A percentile compares a stretch with the other conserved stretches of the same genome.
phyloP scores from a whole-genome alignment of 2,888 invertebrate species.

The Elysia crispata region DNA sequence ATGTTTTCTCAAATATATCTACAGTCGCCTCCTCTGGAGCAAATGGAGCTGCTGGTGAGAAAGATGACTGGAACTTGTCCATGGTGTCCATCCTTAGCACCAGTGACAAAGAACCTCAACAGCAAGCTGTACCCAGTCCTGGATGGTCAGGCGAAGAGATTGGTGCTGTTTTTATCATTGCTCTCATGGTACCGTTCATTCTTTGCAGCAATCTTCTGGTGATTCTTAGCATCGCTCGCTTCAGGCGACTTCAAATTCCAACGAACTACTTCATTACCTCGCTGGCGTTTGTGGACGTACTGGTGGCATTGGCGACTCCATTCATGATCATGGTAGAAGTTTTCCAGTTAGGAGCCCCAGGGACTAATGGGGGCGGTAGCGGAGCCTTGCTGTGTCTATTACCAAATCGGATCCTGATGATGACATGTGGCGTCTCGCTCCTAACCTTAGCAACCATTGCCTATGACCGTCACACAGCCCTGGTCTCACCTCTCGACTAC shows the following conservation, averaged over 20 bases:
- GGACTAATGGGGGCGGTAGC: conserved; percentile 60
- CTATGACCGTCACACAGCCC: conserved; percentile 82
- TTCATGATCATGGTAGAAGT: conserved; percentile 81
- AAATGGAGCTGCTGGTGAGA: no score
- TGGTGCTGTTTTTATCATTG: conserved; percentile 51
- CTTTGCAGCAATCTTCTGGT: conserved; percentile 82
- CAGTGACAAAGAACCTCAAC: no score
- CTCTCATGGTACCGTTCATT: conserved; percentile 79
- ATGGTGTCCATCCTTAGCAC: no score
- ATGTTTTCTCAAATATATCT: no score
- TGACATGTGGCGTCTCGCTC: conserved; percentile 82
- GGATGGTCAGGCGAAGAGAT: conserved; percentile 53
- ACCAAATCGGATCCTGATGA: conserved; percentile 81
- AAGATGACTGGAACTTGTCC: no score
- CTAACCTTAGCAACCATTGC: conserved; percentile 83
- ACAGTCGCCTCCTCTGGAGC: no score
- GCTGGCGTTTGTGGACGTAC: conserved; percentile 82
- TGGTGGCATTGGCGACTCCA: conserved; percentile 82
- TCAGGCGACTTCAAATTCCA: conserved; percentile 82
- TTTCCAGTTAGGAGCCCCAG: conserved; percentile 66
- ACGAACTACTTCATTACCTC: conserved; percentile 83
- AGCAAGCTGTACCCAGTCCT: not conserved
- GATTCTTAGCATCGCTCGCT: conserved; percentile 81
- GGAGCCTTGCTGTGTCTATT: conserved; percentile 79
- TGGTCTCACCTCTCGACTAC: conserved; percentile 82